These are phyloP conservation scores for Myioborus melanocephalus DNA, from an alignment of 2,797 vertebrate genomes.

Conservation along the genomic window DNA sequence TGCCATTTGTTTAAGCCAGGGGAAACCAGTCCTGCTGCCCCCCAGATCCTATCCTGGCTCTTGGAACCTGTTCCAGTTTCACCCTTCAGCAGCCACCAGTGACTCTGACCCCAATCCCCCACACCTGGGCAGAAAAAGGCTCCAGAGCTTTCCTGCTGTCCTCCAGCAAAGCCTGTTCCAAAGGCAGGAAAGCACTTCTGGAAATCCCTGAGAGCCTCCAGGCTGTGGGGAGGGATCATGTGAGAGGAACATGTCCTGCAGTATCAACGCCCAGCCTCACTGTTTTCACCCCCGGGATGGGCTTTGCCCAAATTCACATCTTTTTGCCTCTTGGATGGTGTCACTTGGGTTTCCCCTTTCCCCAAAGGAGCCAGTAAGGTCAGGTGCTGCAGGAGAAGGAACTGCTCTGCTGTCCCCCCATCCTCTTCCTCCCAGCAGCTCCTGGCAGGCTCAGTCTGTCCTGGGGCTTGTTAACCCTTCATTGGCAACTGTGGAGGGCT, in stretches of 20 bases:
- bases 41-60: neutral
- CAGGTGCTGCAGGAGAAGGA: neutral
- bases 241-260: neutral
- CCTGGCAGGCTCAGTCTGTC: neutral
- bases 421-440: neutral
- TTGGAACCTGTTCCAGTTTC: neutral
- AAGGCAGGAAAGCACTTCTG: neutral
- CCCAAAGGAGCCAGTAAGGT: too few species aligned
- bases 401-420: neutral
- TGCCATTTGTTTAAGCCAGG: neutral
- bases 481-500: accelerated
- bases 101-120: neutral
- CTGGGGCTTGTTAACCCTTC: neutral
- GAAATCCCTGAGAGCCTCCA: neutral
- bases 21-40: neutral
- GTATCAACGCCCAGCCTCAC: neutral
- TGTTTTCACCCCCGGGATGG: accelerated
- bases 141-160: neutral
- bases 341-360: neutral
- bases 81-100: neutral
- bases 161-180: neutral
- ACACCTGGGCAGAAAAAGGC: neutral
- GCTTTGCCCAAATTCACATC: neutral
- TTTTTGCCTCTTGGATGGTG: neutral
- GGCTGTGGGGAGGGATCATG: neutral